Evolutionary conservation across 92 coral and sea anemone genomes (phyloP).

Genomic region (Micromussa lordhowensis): DNA sequence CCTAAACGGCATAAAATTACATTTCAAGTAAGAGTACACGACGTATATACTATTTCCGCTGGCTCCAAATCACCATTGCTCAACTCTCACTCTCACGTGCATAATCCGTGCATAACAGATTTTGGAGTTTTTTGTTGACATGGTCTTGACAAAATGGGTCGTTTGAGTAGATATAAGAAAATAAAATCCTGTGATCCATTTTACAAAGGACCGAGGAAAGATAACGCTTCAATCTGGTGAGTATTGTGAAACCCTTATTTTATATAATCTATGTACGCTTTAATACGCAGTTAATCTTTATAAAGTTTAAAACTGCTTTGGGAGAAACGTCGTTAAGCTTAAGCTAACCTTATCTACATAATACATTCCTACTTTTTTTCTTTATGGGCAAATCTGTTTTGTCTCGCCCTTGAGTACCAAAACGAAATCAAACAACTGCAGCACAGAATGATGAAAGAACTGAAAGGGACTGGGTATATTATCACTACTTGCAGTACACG

Average conservation of each 20-base stretch:
- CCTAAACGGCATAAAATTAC: not conserved
- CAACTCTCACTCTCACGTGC: not conserved
- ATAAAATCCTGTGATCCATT: constrained; percentile 95
- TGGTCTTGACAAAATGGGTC: constrained; percentile 69
- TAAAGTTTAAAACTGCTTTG: too few species aligned
- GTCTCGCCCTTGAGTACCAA: too few species aligned
- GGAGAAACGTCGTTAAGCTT: too few species aligned
- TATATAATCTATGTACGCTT: too few species aligned
- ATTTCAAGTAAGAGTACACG: not conserved
- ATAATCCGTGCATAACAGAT: not conserved
- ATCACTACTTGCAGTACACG: too few species aligned
- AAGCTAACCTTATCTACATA: too few species aligned
- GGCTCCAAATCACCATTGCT: not conserved
- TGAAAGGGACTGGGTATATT: too few species aligned
- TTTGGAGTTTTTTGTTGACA: not conserved
- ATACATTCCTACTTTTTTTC: too few species aligned
- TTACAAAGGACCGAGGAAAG: constrained; percentile 81
- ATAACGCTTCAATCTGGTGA: constrained; percentile 14
- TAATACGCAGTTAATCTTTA: too few species aligned
- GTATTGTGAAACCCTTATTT: not conserved
- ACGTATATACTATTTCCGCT: constrained; percentile 2
- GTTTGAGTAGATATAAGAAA: constrained; percentile 89
- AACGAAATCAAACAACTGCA: too few species aligned
- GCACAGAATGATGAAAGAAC: too few species aligned
- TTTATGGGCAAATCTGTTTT: too few species aligned